Evolutionary conservation across 2,113 vertebrate species (phyloP), one percentile per base, ranked within the genome.

Genomic region (Pituophis catenifer): DNA sequence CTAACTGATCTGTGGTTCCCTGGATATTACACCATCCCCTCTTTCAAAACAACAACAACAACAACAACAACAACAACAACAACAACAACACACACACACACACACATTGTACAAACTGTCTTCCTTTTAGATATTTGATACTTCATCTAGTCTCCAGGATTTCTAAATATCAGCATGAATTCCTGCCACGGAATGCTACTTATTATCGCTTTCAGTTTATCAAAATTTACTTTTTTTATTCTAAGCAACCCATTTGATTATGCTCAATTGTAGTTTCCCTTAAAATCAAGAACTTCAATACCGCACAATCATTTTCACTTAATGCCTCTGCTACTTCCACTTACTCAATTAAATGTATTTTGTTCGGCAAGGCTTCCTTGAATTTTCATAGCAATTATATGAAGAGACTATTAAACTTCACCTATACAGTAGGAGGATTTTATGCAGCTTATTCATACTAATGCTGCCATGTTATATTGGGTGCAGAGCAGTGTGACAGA

Each of bases 401-500:
- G 55, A 59, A 24, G n/a, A 89, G 2, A 70, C 6, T 13, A 33
- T 89, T 91, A 81, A 44, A 21, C 23, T 29, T 88, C 58, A 13
- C 6, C 11, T 1, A 10, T 62, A 89, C 5, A 89, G 91, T 94
- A 94, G 88, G 89, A 12, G 90, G 52, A 94, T 53, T 50, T 55
- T 53, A 2, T 5, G 21, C 26, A 92, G 12, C 3, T 96, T 58
- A 5, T 54, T 94, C n/a, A 93, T 62, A 93, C 87, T 88, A 95
- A 54, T 50, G 88, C 26, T 86, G 54, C 90, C 86, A 91, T 23
- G n/a, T 44, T 90, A 24, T 75, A 94, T 94, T 92, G 26, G 86
- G 48, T 53, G 50, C 86, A 53, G 50, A 53, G 26, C 50, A 87
- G 50, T 50, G 50, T 53, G 26, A 87, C 24, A 87, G 86, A 44